Percentiles rank a stretch among this genome's conserved stretches.
phyloP scores from a whole-genome alignment of 2,888 invertebrate genomes.

The Nipponacmea schrenckii region DNA sequence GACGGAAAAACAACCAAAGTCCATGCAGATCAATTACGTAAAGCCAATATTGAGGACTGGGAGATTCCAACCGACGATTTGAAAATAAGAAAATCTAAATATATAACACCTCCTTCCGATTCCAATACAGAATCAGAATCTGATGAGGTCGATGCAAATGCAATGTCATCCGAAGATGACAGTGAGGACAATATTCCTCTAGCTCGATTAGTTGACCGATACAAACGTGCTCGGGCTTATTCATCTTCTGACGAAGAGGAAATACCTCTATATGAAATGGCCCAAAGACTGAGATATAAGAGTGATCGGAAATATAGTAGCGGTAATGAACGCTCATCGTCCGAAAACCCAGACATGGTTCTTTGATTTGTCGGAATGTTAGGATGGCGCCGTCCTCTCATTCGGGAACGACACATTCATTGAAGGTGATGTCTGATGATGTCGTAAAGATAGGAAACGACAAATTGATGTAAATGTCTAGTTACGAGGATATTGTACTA shows the following conservation, averaged over 20 bases:
- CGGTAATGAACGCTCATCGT: too few relatives aligned
- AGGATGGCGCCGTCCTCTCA: too few relatives aligned
- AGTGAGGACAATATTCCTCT: neutral
- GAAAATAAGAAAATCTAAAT: conserved; percentile 6
- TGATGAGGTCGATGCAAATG: neutral
- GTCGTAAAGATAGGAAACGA: too few relatives aligned
- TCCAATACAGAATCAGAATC: neutral
- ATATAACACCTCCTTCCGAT: conserved; percentile 11
- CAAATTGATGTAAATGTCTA: too few relatives aligned
- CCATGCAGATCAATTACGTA: conserved; percentile 15
- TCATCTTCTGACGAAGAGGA: conserved; percentile 10
- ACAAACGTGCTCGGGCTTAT: neutral
- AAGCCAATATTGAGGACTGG: conserved; percentile 18
- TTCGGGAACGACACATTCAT: too few relatives aligned
- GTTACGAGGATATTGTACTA: too few relatives aligned
- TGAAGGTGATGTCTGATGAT: too few relatives aligned
- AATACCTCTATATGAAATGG: conserved; percentile 19
- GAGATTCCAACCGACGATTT: conserved; percentile 12
- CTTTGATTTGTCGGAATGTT: too few relatives aligned
- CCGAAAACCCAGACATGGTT: too few relatives aligned
- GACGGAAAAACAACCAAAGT: neutral
- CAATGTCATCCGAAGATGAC: neutral
- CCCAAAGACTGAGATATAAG: neutral
- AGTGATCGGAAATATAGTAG: too few relatives aligned
- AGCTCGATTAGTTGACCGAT: neutral